A percentile compares a stretch with the other conserved stretches of the same genome.
Conservation (phyloP, 2,113 vertebrate genomes). For the Pangasianodon gigas region DNA sequence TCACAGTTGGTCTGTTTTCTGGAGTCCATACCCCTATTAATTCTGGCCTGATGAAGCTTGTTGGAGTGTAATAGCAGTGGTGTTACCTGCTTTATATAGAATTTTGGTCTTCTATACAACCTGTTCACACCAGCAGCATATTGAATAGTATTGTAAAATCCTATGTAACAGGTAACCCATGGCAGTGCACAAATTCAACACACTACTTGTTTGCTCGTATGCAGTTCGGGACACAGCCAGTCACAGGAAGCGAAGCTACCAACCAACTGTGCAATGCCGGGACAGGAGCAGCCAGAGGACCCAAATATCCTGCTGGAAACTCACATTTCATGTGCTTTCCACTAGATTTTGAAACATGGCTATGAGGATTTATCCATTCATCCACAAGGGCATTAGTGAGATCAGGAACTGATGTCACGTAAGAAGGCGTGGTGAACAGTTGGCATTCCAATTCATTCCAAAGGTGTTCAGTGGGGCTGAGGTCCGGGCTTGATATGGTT, state of each 20-base stretch:
- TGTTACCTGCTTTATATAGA: background rate
- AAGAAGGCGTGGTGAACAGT: background rate
- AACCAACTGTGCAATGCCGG: too few relatives aligned
- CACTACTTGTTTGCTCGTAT: background rate
- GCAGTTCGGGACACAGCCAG: background rate
- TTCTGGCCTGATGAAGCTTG: background rate
- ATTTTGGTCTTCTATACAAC: background rate
- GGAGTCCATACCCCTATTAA: background rate
- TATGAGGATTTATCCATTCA: background rate
- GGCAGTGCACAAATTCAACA: background rate
- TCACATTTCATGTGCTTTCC: too few relatives aligned
- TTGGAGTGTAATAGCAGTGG: background rate
- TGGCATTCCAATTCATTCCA: background rate
- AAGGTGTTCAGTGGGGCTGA: background rate
- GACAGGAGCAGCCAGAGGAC: too few relatives aligned
- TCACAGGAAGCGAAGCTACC: background rate
- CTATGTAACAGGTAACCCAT: background rate
- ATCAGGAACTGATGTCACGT: background rate
- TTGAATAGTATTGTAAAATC: background rate
- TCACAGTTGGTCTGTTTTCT: background rate
- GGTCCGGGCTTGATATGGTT: background rate
- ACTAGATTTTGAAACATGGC: background rate
- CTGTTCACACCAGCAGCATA: too few relatives aligned
- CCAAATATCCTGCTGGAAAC: too few relatives aligned
- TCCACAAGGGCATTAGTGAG: background rate